Conservation (phyloP, 2,113 vertebrate genomes). For the Chrysemys picta region DNA sequence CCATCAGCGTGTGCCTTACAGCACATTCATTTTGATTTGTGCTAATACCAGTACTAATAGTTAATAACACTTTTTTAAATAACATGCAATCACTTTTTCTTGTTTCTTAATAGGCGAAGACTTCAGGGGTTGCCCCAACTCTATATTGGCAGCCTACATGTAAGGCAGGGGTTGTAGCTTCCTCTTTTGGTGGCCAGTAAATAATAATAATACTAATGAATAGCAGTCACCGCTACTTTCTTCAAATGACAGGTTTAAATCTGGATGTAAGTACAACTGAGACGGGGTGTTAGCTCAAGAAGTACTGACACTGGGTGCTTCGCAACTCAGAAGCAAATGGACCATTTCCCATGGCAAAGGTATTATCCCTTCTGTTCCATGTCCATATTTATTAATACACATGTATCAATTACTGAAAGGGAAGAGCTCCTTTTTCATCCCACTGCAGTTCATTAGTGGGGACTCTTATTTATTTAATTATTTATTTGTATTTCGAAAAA, state of each 20-base stretch:
- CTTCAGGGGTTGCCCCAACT: slow-evolving; percentile 50
- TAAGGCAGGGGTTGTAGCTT: background rate
- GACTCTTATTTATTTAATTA: background rate
- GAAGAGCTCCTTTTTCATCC: background rate
- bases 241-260: background rate
- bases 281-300: no score
- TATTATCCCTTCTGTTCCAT: background rate
- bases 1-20: background rate
- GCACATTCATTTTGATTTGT: background rate
- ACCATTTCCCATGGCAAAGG: background rate
- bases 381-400: background rate
- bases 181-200: background rate
- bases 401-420: background rate
- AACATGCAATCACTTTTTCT: slow-evolving; percentile 9
- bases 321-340: background rate
- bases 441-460: background rate
- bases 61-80: slow-evolving; percentile 18
- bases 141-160: background rate
- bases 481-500: background rate
- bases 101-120: slow-evolving; percentile 13
- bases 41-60: background rate
- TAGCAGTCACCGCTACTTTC: background rate
- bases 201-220: background rate
- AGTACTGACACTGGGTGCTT: background rate
- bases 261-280: background rate